Base-by-base conservation (phyloP, 2,113 vertebrate genomes). In the Lates calcarifer region DNA sequence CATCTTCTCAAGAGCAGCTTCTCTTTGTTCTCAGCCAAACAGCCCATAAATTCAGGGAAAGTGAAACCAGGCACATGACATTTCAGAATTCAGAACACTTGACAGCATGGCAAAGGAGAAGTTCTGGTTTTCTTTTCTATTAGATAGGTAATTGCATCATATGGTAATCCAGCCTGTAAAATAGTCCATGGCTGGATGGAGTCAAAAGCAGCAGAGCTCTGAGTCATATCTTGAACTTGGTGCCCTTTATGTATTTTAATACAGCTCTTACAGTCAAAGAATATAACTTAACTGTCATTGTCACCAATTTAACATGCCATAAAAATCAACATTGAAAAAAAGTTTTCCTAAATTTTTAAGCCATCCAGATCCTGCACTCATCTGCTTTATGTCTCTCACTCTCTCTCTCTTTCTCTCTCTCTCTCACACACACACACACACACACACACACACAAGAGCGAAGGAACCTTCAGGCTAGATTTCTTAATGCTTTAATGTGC, bases 1-100 rank as follows among this genome's bases (percentile, higher is more conserved):
- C 58, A 26, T 9, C 31, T 67, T 73, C 71, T 64, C 5, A 56
- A 63, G 11, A 49, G 43, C 39, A 35, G 17, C 22, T 41, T 74
- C 11, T 24, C 15, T 69, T 80, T 31, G 33, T 43, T 22, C 22
- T 47, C 18, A 58, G 17, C 29, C 29, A 45, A 57, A 55, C 37
- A 35, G 11, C 31, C 15, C 55, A 26, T n/a, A 24, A 18, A 56
- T 58, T 39, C 3, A 63, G 15, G 11, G n/a, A 12, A 68, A 62
- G 18, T 24, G 12, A 22, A 33, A 62, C 8, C 9, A 33, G 43
- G 5, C 11, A 20, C 35, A 14, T 31, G 22, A 0, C n/a, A 29
- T 18, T 70, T 65, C 13, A 58, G 39, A 43, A 11, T 11, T n/a
- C 37, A 41, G 26, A n/a, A 51, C 20, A 26, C 13, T 1, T 9